Evolutionary conservation across 2,113 vertebrate species (phyloP), one percentile per base, ranked within the genome.

Genomic region (Salvelinus namaycush): DNA sequence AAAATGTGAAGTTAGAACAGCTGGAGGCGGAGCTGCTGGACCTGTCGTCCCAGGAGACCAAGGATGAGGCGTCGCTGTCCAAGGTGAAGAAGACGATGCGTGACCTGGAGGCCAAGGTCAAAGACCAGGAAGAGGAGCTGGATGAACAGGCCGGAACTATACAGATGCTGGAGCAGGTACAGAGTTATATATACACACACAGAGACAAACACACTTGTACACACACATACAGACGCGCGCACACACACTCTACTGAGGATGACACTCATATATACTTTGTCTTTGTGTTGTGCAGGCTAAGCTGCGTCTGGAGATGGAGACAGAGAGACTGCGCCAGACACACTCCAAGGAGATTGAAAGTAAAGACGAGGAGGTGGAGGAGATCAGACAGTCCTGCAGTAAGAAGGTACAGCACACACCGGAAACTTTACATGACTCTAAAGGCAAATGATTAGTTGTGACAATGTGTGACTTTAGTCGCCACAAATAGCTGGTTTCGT

Each of bases 131-230:
- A 87, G 97, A 99, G 79, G 97, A 99, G 88, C 93, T 99, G 75
- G 97, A 99, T 0, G 97, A 99, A 81, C 97, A 99, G 89, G 97
- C 97, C 0, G 97, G 97, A 51, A 95, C 93, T 83, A 99, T 99
- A 87, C 97, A 99, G 92, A 96, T 98, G 96, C 87, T 99, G 90
- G 97, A 99, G 80, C 97, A 99, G 97, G 97, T 99, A 90, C 4
- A 29, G 0, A 26, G 44, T 64, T 69, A 79, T 1, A 3, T 22
- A 14, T 12, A 24, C 26, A 57, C 14, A 57, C 14, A 57, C 54
- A 57, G 1, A 57, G 3, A 57, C 16, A 20, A 16, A 57, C 14
- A 57, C 54, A 6, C 51, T 5, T 13, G 18, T 13, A 9, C 66
- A 51, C 6, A 34, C 34, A 68, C 54, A 57, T 12, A 0, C 66